Conservation (phyloP, 2,888 invertebrate genomes). For the Pterobdella sp. region DNA sequence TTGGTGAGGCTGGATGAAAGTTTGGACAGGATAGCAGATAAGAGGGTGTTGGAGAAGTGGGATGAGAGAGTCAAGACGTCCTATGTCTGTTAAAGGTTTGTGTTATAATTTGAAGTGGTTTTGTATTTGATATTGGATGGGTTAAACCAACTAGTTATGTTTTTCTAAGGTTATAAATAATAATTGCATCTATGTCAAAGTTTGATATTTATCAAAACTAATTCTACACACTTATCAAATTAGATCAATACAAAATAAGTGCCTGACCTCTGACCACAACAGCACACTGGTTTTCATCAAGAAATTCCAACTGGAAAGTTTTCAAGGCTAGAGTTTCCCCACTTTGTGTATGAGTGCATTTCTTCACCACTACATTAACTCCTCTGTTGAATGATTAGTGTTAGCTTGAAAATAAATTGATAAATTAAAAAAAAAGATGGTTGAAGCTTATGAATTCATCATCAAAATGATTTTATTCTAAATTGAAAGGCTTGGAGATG, state of each 20-base stretch:
- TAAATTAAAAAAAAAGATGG: background rate
- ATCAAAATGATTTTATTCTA: too few relatives aligned
- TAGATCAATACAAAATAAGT: background rate
- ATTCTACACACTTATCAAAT: too few relatives aligned
- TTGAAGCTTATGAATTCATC: too few relatives aligned
- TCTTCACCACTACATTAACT: background rate
- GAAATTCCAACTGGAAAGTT: background rate
- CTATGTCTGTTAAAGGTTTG: too few relatives aligned
- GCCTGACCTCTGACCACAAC: background rate
- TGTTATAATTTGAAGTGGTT: too few relatives aligned
- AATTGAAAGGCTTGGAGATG: too few relatives aligned
- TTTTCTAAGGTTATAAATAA: too few relatives aligned
- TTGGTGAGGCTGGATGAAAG: background rate
- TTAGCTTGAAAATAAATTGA: background rate
- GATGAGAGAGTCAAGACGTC: background rate
- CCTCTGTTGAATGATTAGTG: background rate
- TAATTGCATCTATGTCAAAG: too few relatives aligned
- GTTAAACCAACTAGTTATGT: too few relatives aligned
- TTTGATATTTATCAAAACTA: too few relatives aligned
- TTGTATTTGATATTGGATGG: too few relatives aligned
- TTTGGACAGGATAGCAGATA: background rate
- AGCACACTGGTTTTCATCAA: background rate
- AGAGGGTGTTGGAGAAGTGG: slow-evolving; percentile 2
- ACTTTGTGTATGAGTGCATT: background rate
- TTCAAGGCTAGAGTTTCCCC: background rate